Base-by-base conservation (phyloP, 2,113 vertebrate genomes). In the Silurus glanis region DNA sequence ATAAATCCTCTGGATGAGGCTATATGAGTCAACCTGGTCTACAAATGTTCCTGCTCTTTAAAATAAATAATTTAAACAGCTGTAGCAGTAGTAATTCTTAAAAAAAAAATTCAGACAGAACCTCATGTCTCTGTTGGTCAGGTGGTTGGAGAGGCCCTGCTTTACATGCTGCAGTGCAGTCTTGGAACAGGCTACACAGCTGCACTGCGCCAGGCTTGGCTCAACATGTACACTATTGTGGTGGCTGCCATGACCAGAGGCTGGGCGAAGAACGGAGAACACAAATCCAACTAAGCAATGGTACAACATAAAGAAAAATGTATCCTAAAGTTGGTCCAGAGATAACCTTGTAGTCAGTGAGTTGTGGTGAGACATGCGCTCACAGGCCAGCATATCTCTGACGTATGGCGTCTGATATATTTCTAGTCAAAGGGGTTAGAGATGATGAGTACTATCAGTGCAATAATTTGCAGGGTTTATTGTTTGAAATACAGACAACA, bases 101-200 rank as follows among this genome's bases (percentile, higher is more conserved):
- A 23, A 49, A 47, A 47, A 10, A 74, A 47, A 47, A 72, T 49
- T 74, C 45, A 75, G 72, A 19, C 25, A 80, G 78, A 37, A 2
- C 55, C 55, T 59, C 17, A 71, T 88, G 55, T 83, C 23, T 51
- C 16, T 87, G 62, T 87, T 90, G 45, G 17, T 45, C 93, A 99
- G 98, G 89, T 95, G 21, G 97, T 98, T 0, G 97, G 98, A 0
- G 97, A 98, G 92, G 96, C 97, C 74, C 94, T 99, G 88, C 95
- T 98, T 83, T 98, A 96, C 92, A 97, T 98, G 96, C 93, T 98
- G 93, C 97, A 98, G 94, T 94, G 94, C 91, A 96, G 96, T 88
- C 94, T 98, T 85, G 97, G 97, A 16, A 90, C 95, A 1, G 93
- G 94, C 86, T 98, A 98, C 94, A 97, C 96, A 0, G 93, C 95